Evolutionary conservation across 1,140 invertebrate genomes (phyloP).

Genomic region (Bombyx mori): ASM3026992v2 NC_085113.1:13468001-13468500

Average conservation of each 20-base stretch:
- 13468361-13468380: neutral
- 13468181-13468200: slow-evolving; percentile 62
- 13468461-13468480: too few relatives aligned
- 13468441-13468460: too few relatives aligned
- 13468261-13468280: slow-evolving; percentile 10
- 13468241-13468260: slow-evolving; percentile 61
- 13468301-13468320: slow-evolving; percentile 4
- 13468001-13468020: slow-evolving; percentile 42
- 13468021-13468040: neutral
- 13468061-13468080: neutral
- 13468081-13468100: neutral
- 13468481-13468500: too few relatives aligned
- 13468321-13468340: slow-evolving; percentile 5
- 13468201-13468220: slow-evolving; percentile 46
- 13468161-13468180: slow-evolving; percentile 30
- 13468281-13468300: slow-evolving; percentile 8
- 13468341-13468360: too few relatives aligned
- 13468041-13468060: neutral
- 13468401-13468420: slow-evolving; percentile 21
- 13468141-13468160: slow-evolving; percentile 53
- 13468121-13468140: slow-evolving; percentile 48
- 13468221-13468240: slow-evolving; percentile 58
- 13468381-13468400: slow-evolving; percentile 34
- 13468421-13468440: too few relatives aligned
- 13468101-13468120: slow-evolving; percentile 32